Evolutionary conservation across 2,797 vertebrate genomes (phyloP), one percentile per base, ranked within the genome.

Genomic region (Rousettus madagascariensis): DNA sequence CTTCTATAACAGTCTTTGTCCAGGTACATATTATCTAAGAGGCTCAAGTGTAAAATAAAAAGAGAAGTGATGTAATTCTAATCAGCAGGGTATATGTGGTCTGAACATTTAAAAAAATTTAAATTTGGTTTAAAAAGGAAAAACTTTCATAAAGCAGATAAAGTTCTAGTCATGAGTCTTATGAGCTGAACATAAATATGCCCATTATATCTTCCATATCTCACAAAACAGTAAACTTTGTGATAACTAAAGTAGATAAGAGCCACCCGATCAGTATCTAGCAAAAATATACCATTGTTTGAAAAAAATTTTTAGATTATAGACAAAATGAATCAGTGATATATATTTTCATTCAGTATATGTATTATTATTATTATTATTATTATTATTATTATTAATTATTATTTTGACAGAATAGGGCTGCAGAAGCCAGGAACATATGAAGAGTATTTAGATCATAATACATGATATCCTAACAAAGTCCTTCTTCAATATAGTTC

Each of bases 361-460:
- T 77, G 16, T 4, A 55, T 71, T 57, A 41, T 90, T 49, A 49
- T 49, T 49, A 49, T 49, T 49, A 49, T 49, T 83, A 80, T 86
- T 46, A 43, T 90, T 49, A 49, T 49, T 49, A 49, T 49, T 49
- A 49, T 49, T 83, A 80, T 86, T 46, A 43, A 41, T 41, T 9
- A 46, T 92, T 83, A 80, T 86, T 91, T 93, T 77, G 36, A n/a
- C 63, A 94, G 61, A 88, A 43, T n/a, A 88, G 20, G 55, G 26
- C 43, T 83, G 1, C 26, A 24, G 55, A 77, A 94, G 12, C 30
- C 86, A 63, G 53, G 8, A 19, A 33, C 28, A 20, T 36, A 59
- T 71, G 46, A 93, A 84, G 53, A 69, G 43, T 36, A 65, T 85
- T 65, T 85, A 71, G 53, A 86, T 84, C 46, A 53, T 36, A 84